Base-by-base conservation (phyloP, 2,888 invertebrate genomes). In the Limenitis arthemis region DNA sequence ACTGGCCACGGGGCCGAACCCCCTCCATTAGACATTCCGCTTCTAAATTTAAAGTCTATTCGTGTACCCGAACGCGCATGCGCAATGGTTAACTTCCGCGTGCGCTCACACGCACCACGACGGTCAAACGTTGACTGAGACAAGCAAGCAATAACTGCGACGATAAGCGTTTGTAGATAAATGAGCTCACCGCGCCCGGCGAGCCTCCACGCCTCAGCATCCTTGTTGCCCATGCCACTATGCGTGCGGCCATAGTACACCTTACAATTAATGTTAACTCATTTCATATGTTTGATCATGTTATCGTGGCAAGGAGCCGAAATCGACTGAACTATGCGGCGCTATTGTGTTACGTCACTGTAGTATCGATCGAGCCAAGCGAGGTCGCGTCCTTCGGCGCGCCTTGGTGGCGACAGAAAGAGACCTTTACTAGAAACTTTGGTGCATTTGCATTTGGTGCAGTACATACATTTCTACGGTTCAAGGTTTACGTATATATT, bases 1-100 rank as follows among this genome's bases (percentile, higher is more conserved):
- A 93, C 89, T 60, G 92, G 91, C 93, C 93, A 93, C 74, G 93
- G 93, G 66, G 89, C 91, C 74, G 90, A 89, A 69, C 87, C 87
- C 72, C 83, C 86, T 71, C 88, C 86, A 69, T 75, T 71, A 70
- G 88, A 87, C 83, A 84, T 86, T 79, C 83, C 80, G 74, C 58
- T 68, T 77, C 83, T 85, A 85, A 74, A 82, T 81, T 79, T 85
- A 81, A 76, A 78, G 83, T 75, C 88, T 89, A 89, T 89, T 78
- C 77, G 81, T 75, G 81, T 77, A 77, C 72, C 53, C 60, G 61
- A 65, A 72, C 73, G 75, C 79, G 84, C 82, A 79, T 79, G 83
- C 83, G 84, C 81, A 78, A 65, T 78, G 73, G 76, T 77, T 76
- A 70, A 84, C 84, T 86, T 86, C 86, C 86, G 86, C 78, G 79